phyloP scores from a whole-genome alignment of 2,888 invertebrate genomes.

The Allophyes oxyacanthae region DNA sequence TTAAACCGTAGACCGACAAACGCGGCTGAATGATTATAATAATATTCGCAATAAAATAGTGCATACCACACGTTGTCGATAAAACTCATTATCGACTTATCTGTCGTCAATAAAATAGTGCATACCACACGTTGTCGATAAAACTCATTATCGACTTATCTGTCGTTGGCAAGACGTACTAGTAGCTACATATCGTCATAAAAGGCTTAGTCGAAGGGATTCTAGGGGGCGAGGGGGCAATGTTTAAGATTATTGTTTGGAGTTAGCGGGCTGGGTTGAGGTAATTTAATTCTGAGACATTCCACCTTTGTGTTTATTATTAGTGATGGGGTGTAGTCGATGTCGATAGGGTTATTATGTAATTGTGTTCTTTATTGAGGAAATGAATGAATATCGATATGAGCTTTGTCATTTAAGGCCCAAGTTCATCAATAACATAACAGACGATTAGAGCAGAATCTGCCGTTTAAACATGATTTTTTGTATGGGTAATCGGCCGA shows the following conservation, averaged over 20 bases:
- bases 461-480: too few relatives aligned
- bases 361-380: too few relatives aligned
- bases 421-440: too few relatives aligned
- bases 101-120: slow-evolving; percentile 20
- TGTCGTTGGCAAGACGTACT: slow-evolving; percentile 67
- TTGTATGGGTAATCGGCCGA: too few relatives aligned
- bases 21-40: too few relatives aligned
- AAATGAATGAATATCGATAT: too few relatives aligned
- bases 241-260: slow-evolving; percentile 86
- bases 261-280: slow-evolving; percentile 77
- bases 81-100: background rate
- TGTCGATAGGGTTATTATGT: slow-evolving; percentile 30
- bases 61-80: too few relatives aligned
- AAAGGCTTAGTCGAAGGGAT: slow-evolving; percentile 70
- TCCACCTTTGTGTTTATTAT: slow-evolving; percentile 70
- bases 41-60: too few relatives aligned
- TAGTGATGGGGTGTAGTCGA: slow-evolving; percentile 16
- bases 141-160: slow-evolving; percentile 76
- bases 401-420: too few relatives aligned
- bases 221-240: slow-evolving; percentile 58
- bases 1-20: too few relatives aligned
- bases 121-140: slow-evolving; percentile 21
- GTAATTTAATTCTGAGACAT: slow-evolving; percentile 85
- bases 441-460: too few relatives aligned
- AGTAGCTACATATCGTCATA: slow-evolving; percentile 69